Percentiles rank a stretch among this genome's conserved stretches.
These are phyloP conservation scores for Arnoldichthys spilopterus DNA, from an alignment of 2,797 vertebrate species.

Conservation along the genomic window DNA sequence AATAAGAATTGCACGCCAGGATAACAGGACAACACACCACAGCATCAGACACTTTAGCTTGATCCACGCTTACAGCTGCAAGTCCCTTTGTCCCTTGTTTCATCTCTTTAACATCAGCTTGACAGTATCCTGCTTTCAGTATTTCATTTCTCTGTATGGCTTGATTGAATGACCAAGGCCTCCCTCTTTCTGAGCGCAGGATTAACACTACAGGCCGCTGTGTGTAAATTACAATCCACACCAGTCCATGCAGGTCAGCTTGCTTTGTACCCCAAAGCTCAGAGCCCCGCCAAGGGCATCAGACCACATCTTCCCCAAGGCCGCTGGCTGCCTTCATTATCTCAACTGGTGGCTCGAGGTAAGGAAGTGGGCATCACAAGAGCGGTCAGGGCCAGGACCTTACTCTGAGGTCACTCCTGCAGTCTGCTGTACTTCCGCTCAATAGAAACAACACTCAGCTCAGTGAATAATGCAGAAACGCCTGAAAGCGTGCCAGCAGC, in stretches of 20 bases:
- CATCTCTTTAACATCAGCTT: background rate
- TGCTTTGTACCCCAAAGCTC: background rate
- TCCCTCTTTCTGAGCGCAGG: constrained; percentile 57
- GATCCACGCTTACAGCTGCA: background rate
- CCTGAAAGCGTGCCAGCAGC: background rate
- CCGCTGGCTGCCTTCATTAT: constrained; percentile 64
- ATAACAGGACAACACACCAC: background rate
- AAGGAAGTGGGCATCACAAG: constrained; percentile 26
- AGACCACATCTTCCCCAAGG: constrained; percentile 62
- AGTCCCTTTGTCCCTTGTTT: background rate
- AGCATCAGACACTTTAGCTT: background rate
- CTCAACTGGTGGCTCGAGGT: constrained; percentile 52
- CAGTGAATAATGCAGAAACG: background rate
- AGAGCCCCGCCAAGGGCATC: background rate
- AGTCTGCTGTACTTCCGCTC: background rate
- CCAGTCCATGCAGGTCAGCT: constrained; percentile 63
- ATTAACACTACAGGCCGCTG: constrained; percentile 69
- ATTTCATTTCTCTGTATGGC: background rate
- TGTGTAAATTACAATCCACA: constrained; percentile 72
- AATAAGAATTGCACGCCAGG: too few species aligned
- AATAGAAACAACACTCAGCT: background rate
- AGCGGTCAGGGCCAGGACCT: background rate
- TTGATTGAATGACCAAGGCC: constrained; percentile 69
- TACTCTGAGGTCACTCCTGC: constrained; percentile 4
- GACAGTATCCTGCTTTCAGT: background rate